phyloP scores from a whole-genome alignment of 92 coral and sea anemone species.

The Meandrina meandrites region DNA sequence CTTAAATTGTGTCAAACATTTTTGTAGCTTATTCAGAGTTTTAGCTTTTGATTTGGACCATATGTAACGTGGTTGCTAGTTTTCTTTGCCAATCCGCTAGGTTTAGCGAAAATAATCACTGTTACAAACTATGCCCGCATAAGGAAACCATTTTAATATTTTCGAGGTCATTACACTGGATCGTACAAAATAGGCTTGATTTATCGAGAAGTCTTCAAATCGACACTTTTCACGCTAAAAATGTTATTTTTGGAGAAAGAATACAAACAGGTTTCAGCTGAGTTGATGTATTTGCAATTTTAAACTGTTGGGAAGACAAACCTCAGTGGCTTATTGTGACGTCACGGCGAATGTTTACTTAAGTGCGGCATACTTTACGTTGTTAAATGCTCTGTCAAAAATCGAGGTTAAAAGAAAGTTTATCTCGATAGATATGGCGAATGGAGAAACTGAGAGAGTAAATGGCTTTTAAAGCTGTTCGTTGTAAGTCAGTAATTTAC shows the following conservation, averaged over 20 bases:
- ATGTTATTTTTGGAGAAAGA: background rate
- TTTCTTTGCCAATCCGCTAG: background rate
- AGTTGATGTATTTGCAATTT: background rate
- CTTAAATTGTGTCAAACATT: background rate
- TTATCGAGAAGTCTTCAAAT: too few relatives aligned
- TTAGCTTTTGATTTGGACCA: background rate
- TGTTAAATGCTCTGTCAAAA: background rate
- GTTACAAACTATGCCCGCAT: background rate
- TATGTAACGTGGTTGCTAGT: background rate
- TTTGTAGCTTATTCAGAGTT: background rate
- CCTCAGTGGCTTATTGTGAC: background rate
- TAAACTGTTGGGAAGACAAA: background rate
- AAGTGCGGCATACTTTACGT: conserved; percentile 10
- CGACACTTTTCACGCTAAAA: background rate
- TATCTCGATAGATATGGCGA: background rate
- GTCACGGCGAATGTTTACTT: background rate
- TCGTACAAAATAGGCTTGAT: too few relatives aligned
- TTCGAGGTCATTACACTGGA: background rate
- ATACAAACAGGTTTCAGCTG: background rate
- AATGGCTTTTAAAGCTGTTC: background rate
- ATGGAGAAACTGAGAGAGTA: background rate
- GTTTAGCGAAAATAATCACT: background rate
- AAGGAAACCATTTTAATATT: background rate
- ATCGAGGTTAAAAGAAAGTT: background rate
- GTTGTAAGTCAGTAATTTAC: background rate